These are phyloP conservation scores for Pandemis heparana DNA, from an alignment of 2,888 invertebrate genomes.

Conservation along the genomic window DNA sequence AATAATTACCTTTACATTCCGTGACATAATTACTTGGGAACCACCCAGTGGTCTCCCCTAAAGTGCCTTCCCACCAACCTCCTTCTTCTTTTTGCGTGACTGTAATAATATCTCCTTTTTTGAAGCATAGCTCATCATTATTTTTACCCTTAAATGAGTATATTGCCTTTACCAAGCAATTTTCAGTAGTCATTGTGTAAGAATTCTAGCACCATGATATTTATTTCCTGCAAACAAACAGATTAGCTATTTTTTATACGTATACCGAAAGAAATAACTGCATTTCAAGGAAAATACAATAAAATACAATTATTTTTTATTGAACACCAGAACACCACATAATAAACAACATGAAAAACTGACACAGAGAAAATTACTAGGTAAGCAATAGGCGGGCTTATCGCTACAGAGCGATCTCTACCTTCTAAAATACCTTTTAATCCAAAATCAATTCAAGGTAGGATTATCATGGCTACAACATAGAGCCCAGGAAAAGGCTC, in stretches of 20 bases:
- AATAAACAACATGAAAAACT: too few species aligned
- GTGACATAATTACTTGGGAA: slow-evolving; percentile 99
- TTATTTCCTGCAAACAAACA: slow-evolving; percentile 49
- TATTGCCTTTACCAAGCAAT: slow-evolving; percentile 93
- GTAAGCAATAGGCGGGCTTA: too few species aligned
- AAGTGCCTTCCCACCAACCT: slow-evolving; percentile 99
- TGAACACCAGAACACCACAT: too few species aligned
- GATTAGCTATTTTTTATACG: neutral
- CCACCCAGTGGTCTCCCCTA: slow-evolving; percentile 98
- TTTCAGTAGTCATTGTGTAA: slow-evolving; percentile 85
- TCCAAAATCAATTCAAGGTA: slow-evolving; percentile 36
- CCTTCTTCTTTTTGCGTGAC: slow-evolving; percentile 98
- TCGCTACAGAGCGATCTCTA: too few species aligned
- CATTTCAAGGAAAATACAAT: neutral
- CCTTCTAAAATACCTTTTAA: slow-evolving; percentile 15
- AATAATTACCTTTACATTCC: slow-evolving; percentile 90
- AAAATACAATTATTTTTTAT: too few species aligned
- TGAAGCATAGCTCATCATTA: slow-evolving; percentile 98
- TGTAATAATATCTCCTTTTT: slow-evolving; percentile 98
- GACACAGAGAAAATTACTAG: too few species aligned
- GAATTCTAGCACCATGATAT: slow-evolving; percentile 68
- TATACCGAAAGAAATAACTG: neutral
- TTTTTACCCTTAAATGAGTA: slow-evolving; percentile 98
- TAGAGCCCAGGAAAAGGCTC: neutral
- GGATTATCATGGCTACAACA: neutral